Conservation (phyloP, 2,888 invertebrate genomes). For the Himalopsyche japonica region DNA sequence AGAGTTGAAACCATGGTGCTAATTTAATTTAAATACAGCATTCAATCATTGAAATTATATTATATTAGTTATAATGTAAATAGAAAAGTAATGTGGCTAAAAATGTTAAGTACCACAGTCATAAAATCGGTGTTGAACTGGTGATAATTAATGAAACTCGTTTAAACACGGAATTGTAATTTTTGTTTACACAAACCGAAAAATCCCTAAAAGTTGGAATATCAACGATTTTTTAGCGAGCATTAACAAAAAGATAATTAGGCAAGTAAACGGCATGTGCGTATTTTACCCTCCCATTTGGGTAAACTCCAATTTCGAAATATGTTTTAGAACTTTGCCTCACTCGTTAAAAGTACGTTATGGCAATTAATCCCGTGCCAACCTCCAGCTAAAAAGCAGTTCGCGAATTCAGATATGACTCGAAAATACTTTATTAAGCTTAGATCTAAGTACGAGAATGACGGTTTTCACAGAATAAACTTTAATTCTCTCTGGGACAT, state of each 20-base stretch:
- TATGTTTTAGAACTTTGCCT: neutral
- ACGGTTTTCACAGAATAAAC: neutral
- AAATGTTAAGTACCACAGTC: too few relatives aligned
- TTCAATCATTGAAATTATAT: too few relatives aligned
- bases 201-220: neutral
- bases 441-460: constrained; percentile 7
- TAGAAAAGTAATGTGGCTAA: too few relatives aligned
- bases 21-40: too few relatives aligned
- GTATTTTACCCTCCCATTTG: neutral
- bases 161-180: neutral
- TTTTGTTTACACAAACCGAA: neutral
- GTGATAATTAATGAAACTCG: too few relatives aligned
- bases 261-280: neutral
- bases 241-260: constrained; percentile 1
- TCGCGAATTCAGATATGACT: constrained; percentile 16
- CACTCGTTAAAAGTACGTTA: constrained; percentile 20
- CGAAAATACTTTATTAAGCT: constrained; percentile 14
- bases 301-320: constrained; percentile 2
- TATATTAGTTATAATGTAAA: too few relatives aligned
- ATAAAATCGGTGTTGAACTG: too few relatives aligned
- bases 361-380: constrained; percentile 17
- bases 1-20: too few relatives aligned
- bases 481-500: neutral
- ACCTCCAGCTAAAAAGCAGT: neutral
- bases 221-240: neutral